Evolutionary conservation across 2,797 vertebrate species (phyloP).

Genomic region (Eulemur mongoz): DNA sequence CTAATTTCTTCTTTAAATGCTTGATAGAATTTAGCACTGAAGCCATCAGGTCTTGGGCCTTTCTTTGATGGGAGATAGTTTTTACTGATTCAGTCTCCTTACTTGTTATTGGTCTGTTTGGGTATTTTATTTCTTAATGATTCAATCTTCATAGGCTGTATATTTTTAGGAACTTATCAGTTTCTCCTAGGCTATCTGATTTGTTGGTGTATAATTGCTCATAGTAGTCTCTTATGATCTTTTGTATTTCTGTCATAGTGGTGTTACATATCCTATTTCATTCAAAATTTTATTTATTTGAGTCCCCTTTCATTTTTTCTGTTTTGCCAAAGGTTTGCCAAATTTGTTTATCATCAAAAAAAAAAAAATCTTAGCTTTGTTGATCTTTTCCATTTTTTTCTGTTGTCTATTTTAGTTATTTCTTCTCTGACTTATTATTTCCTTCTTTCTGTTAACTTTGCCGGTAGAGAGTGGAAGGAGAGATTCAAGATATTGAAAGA

Average conservation of each 20-base stretch:
- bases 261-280: background rate
- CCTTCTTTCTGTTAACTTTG: background rate
- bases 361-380: background rate
- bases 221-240: background rate
- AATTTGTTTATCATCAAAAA: background rate
- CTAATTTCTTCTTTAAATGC: too few relatives aligned
- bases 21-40: too few relatives aligned
- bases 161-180: background rate
- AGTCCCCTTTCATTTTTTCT: background rate
- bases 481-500: background rate
- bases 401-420: background rate
- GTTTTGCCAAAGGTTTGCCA: background rate
- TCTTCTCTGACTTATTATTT: background rate
- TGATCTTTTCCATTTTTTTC: background rate
- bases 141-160: background rate
- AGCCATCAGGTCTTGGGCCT: too few relatives aligned
- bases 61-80: background rate
- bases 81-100: background rate
- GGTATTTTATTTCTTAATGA: background rate
- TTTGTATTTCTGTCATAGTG: background rate
- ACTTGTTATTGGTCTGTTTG: background rate
- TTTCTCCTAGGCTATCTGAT: background rate
- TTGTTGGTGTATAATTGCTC: background rate
- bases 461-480: background rate
- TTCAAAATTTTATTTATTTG: background rate